These are phyloP conservation scores for Cydia strobilella DNA, from an alignment of 1,140 invertebrate genomes.

Conservation along the genomic window DNA sequence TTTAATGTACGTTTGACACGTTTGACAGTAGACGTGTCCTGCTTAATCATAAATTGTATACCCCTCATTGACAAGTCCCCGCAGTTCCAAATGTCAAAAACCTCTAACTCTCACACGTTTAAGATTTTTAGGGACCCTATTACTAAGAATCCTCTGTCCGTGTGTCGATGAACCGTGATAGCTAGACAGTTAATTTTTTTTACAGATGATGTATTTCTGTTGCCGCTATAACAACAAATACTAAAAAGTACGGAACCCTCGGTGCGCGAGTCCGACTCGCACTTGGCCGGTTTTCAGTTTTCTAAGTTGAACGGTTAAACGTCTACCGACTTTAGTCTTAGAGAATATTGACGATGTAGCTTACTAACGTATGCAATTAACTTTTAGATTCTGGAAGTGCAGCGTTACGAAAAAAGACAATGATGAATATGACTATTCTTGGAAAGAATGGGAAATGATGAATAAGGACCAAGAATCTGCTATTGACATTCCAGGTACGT, in stretches of 20 bases:
- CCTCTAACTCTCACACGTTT: conserved; percentile 34
- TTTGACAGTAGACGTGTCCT: no score
- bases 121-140: no score
- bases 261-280: no score
- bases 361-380: background rate
- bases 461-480: conserved; percentile 90
- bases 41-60: no score
- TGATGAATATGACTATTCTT: conserved; percentile 85
- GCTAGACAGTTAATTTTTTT: no score
- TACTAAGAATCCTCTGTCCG: no score
- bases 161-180: no score
- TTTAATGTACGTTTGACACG: no score
- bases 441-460: conserved; percentile 95
- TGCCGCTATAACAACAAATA: no score
- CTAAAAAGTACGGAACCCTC: no score
- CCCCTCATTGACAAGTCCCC: background rate
- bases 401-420: conserved; percentile 82
- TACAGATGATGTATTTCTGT: no score
- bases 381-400: conserved; percentile 91
- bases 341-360: background rate
- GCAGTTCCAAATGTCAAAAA: conserved; percentile 55
- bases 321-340: background rate
- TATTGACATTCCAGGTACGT: conserved; percentile 89
- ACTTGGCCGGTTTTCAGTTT: no score
- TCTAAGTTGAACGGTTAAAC: background rate